A percentile compares a stretch with the other conserved stretches of the same genome.
These are phyloP conservation scores for Drosophila baimaii DNA, from an alignment of 1,140 invertebrate genomes.

Conservation along the genomic window DNA sequence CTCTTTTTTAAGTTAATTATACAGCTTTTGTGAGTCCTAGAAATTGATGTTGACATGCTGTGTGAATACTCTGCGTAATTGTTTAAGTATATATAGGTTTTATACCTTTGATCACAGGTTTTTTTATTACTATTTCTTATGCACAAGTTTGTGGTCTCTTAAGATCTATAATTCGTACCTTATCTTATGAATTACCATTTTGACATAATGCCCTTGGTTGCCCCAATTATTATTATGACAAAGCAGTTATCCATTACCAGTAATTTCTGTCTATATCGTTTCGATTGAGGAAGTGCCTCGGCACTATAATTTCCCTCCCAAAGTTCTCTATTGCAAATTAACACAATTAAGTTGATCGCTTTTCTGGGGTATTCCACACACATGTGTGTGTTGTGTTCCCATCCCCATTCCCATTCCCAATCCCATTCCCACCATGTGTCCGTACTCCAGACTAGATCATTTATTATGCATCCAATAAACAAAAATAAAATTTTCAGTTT, in stretches of 20 bases:
- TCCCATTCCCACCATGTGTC: constrained; percentile 26
- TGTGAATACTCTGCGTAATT: neutral
- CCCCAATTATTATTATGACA: constrained; percentile 32
- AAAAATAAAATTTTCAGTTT: constrained; percentile 67
- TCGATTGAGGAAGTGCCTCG: constrained; percentile 24
- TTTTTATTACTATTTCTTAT: too few species aligned
- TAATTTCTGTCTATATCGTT: constrained; percentile 31
- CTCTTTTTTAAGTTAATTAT: neutral
- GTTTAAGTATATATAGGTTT: neutral
- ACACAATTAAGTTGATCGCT: constrained; percentile 49
- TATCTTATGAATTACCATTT: neutral
- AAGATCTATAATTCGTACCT: neutral
- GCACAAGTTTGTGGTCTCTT: neutral
- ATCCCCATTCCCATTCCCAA: constrained; percentile 4
- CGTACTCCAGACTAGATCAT: constrained; percentile 55
- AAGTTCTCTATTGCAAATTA: constrained; percentile 44
- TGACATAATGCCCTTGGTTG: constrained; percentile 5
- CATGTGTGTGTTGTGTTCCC: constrained; percentile 17
- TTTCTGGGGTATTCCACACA: constrained; percentile 34
- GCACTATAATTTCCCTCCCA: constrained; percentile 24
- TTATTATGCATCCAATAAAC: constrained; percentile 81
- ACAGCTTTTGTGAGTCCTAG: too few species aligned
- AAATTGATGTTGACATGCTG: neutral
- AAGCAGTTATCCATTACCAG: constrained; percentile 32
- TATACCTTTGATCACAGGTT: neutral